Evolutionary conservation across 2,888 invertebrate species (phyloP).

Genomic region (Lithodes maja): DNA sequence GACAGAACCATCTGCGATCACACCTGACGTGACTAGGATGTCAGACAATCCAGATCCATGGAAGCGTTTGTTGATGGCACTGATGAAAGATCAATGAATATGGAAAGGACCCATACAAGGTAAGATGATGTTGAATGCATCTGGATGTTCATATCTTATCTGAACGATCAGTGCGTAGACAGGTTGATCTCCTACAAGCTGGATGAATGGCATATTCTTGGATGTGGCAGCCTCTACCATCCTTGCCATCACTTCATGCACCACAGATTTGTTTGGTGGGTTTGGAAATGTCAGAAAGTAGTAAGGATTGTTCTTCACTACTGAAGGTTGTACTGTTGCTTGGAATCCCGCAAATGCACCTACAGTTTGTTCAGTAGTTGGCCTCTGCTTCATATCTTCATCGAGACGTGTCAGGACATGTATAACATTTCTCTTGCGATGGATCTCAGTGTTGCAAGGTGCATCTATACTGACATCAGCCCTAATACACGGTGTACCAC

Average conservation of each 20-base stretch:
- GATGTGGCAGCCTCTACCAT: background rate
- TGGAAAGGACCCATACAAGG: constrained; percentile 31
- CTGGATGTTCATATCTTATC: constrained; percentile 13
- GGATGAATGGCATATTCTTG: constrained; percentile 1
- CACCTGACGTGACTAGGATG: constrained; percentile 12
- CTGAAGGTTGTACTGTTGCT: constrained; percentile 17
- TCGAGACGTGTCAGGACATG: constrained; percentile 19
- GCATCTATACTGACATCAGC: background rate
- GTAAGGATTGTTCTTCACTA: constrained; percentile 33
- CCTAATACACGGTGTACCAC: background rate
- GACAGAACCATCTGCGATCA: constrained; percentile 25
- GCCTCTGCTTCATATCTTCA: constrained; percentile 16
- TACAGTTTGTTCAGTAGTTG: constrained; percentile 29
- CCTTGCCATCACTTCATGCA: constrained; percentile 23
- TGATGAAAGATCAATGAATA: constrained; percentile 19
- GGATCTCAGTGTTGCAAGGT: constrained; percentile 17
- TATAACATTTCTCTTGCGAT: constrained; percentile 16
- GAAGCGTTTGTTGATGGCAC: constrained; percentile 20
- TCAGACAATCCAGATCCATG: constrained; percentile 26
- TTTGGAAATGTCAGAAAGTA: constrained; percentile 11
- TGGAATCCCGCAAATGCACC: constrained; percentile 40
- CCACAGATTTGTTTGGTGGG: constrained; percentile 14
- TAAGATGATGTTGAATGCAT: constrained; percentile 8
- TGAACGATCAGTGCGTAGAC: constrained; percentile 6
- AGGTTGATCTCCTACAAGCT: constrained; percentile 17